Percentiles rank a stretch among this genome's conserved stretches.
phyloP scores from a whole-genome alignment of 2,797 vertebrate genomes.

The Myotis pilosus region DNA sequence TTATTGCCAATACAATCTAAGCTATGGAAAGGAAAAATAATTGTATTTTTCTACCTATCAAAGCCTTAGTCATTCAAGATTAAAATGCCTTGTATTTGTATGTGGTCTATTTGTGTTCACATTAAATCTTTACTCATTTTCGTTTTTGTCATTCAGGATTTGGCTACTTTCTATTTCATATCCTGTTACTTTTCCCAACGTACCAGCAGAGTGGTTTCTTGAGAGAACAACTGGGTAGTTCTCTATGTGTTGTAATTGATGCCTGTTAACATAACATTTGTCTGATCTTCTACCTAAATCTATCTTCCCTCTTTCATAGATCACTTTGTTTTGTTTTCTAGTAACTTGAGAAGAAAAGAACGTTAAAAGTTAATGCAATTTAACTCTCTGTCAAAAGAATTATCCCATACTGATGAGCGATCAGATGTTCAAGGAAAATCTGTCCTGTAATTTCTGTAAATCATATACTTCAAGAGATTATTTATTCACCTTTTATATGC shows the following conservation, averaged over 20 bases:
- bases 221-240: background rate
- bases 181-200: background rate
- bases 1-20: background rate
- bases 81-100: background rate
- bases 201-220: background rate
- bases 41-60: background rate
- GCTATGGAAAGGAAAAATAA: background rate
- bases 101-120: background rate
- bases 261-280: background rate
- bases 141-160: background rate
- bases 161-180: background rate
- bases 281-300: background rate
- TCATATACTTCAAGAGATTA: background rate
- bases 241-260: background rate
- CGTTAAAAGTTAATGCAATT: constrained; percentile 24
- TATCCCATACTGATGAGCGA: background rate
- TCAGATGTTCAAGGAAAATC: background rate
- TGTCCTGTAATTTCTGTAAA: background rate
- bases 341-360: background rate
- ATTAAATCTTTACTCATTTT: background rate
- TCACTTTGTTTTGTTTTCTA: background rate
- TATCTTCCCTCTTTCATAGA: background rate
- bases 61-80: background rate
- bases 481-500: background rate
- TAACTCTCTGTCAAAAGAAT: background rate